These are phyloP conservation scores for Synergus gifuensis DNA, from an alignment of 2,888 invertebrate species.

Conservation along the genomic window DNA sequence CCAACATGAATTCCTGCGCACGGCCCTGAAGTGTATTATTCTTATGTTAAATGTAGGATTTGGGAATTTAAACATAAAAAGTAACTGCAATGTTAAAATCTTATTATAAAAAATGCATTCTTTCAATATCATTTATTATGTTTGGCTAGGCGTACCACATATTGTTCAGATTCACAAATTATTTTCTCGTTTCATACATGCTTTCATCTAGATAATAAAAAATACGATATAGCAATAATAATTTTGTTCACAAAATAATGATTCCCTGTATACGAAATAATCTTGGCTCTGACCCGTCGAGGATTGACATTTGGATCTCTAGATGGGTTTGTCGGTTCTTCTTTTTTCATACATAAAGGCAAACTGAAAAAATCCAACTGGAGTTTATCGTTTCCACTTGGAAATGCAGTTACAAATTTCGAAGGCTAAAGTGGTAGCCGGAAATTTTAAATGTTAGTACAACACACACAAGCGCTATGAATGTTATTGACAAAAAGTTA, in stretches of 20 bases:
- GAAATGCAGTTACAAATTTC: constrained; percentile 15
- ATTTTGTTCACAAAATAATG: constrained; percentile 67
- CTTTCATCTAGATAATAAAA: constrained; percentile 60
- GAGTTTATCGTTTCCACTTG: background rate
- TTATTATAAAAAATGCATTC: background rate
- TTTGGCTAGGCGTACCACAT: constrained; percentile 62
- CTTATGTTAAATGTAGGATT: too few relatives aligned
- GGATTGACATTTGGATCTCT: constrained; percentile 34
- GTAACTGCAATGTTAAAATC: too few relatives aligned
- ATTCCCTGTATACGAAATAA: constrained; percentile 61
- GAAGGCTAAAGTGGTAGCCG: constrained; percentile 21
- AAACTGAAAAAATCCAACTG: constrained; percentile 15
- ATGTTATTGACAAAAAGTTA: constrained; percentile 24
- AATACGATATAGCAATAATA: constrained; percentile 64
- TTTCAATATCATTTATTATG: constrained; percentile 60
- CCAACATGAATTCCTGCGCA: too few relatives aligned
- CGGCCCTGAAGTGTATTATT: too few relatives aligned
- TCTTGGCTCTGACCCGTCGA: constrained; percentile 56
- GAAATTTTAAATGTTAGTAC: constrained; percentile 9
- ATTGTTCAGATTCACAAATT: constrained; percentile 56
- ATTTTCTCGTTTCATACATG: constrained; percentile 49
- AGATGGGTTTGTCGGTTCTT: constrained; percentile 39
- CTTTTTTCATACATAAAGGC: constrained; percentile 29
- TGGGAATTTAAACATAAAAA: too few relatives aligned
- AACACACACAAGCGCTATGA: constrained; percentile 21